Evolutionary conservation across 2,113 vertebrate genomes (phyloP).

Genomic region (Alectura lathami): DNA sequence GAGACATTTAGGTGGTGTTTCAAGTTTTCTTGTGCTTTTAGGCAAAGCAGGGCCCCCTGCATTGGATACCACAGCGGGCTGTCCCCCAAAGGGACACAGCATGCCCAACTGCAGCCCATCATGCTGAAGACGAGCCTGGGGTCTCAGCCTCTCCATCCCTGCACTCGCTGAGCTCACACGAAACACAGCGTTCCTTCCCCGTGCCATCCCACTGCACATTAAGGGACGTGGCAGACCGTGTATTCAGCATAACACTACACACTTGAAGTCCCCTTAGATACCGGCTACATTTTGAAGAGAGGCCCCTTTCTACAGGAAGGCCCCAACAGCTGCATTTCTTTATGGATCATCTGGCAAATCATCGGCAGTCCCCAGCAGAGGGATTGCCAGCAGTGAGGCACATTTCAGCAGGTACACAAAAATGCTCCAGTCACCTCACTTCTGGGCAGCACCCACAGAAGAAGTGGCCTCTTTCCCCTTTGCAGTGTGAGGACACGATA

Average conservation of each 20-base stretch:
- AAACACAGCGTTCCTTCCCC: no score
- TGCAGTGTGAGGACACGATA: neutral
- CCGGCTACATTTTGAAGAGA: neutral
- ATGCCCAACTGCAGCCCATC: rapidly evolving
- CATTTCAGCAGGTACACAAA: neutral
- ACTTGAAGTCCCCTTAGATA: neutral
- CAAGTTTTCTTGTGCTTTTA: neutral
- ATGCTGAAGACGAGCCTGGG: rapidly evolving
- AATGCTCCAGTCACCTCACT: no score
- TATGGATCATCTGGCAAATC: neutral
- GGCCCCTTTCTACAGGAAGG: neutral
- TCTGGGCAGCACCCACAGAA: neutral
- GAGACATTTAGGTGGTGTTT: neutral
- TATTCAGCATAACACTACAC: neutral
- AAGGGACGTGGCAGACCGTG: neutral
- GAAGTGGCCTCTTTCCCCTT: neutral
- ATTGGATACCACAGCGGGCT: neutral
- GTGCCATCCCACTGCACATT: neutral
- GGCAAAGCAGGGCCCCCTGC: neutral
- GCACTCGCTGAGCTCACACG: no score
- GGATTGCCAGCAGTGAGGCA: neutral
- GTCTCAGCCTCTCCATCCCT: neutral
- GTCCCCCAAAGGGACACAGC: rapidly evolving
- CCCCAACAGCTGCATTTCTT: neutral
- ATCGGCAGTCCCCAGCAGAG: neutral